Base-by-base conservation (phyloP, 1,140 invertebrate species). In the Drosophila chauvacae region DNA sequence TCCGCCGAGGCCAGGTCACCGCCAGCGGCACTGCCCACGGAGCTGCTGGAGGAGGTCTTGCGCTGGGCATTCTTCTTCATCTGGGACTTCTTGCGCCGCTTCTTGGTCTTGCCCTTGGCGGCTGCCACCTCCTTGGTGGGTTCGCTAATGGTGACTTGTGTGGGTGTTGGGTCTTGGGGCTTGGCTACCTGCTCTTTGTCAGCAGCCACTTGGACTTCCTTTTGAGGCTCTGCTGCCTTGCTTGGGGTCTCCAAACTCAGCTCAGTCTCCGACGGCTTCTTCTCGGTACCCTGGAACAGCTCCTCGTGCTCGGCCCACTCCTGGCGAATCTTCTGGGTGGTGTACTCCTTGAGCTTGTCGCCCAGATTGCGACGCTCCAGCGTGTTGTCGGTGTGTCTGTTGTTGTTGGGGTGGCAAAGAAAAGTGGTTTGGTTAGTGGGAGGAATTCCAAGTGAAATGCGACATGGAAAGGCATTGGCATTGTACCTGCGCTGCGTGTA, bases 41-140 rank as follows among this genome's bases (percentile, higher is more conserved):
- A 92, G 44, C 91, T 92, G 65, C 92, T 94, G 18, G 94, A 94
- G 14, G 95, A 95, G 0, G 94, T 94, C 80, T 96, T 96, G 50
- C 96, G 94, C 77, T 95, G 94, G 10, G 95, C 94, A 74, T 96
- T 96, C 90, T 96, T 96, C 92, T 96, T 96, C 92, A 96, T 95
- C 57, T 95, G 94, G n/a, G 95, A 95, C 93, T 95, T 96, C 93
- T 96, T 96, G 81, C 96, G 95, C 11, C 96, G 94, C 85, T 96
- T 96, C 78, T 96, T 95, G 80, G 96, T 96, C 44, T 95, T 93
- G 42, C 94, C 92, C 41, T 91, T 94, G 7, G 85, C 20, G 23
- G 20, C 20, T 20, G 53, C 90, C 60, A 93, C 93, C 61, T 91
- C 78, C 90, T 91, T 83, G 47, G 56, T 80, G 57, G 70, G 1